Evolutionary conservation across 1,140 invertebrate species (phyloP).

Genomic region (Halyomorpha halys): DNA sequence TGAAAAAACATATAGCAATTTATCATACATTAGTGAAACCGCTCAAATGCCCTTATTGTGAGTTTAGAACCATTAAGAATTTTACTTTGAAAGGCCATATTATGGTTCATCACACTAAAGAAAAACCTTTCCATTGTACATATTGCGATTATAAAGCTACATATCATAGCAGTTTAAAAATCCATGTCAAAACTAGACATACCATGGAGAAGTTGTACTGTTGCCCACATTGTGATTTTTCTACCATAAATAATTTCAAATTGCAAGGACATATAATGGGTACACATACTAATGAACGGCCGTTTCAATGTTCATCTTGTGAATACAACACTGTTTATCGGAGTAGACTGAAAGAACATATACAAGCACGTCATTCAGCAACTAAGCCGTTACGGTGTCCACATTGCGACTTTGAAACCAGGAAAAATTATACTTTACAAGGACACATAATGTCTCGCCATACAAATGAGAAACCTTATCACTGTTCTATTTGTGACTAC

Average conservation of each 20-base stretch:
- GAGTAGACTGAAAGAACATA: background rate
- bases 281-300: background rate
- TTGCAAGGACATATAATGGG: background rate
- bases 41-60: background rate
- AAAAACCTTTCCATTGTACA: background rate
- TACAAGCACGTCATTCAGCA: background rate
- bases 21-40: slow-evolving; percentile 2
- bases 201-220: background rate
- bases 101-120: background rate
- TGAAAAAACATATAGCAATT: background rate
- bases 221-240: background rate
- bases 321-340: background rate
- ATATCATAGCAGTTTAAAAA: background rate
- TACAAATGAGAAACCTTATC: background rate
- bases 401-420: background rate
- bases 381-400: background rate
- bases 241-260: background rate
- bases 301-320: background rate
- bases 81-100: background rate
- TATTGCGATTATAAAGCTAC: slow-evolving; percentile 2
- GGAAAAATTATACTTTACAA: background rate
- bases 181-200: background rate
- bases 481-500: background rate
- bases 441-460: background rate
- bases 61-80: background rate